phyloP scores from a whole-genome alignment of 2,113 vertebrate genomes.

The Lota lota region DNA sequence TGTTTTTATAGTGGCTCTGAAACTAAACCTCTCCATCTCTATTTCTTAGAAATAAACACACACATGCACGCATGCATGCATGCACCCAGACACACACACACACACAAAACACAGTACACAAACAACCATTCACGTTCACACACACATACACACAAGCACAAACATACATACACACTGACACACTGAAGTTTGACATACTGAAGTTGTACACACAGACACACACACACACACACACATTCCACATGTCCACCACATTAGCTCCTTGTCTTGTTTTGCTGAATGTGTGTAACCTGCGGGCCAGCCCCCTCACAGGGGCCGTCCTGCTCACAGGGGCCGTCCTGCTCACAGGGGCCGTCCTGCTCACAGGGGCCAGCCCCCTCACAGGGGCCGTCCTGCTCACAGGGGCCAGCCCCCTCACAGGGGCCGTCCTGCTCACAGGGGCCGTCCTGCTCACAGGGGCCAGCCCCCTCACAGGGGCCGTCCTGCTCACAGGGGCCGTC shows the following conservation, averaged over 20 bases:
- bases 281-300: conserved; percentile 28
- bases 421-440: not conserved
- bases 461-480: too few relatives aligned
- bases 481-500: too few relatives aligned
- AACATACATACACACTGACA: conserved; percentile 2
- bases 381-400: too few relatives aligned
- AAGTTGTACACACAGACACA: conserved; percentile 14
- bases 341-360: too few relatives aligned
- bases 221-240: conserved; percentile 12
- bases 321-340: not conserved
- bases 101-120: conserved; percentile 1
- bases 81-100: not conserved
- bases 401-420: not conserved
- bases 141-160: not conserved
- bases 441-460: too few relatives aligned
- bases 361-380: too few relatives aligned
- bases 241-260: conserved; percentile 28
- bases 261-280: conserved; percentile 20
- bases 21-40: too few relatives aligned
- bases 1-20: too few relatives aligned
- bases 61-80: not conserved
- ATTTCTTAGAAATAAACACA: not conserved
- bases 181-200: too few relatives aligned
- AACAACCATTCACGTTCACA: not conserved
- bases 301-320: not conserved